Percentiles rank a stretch among this genome's conserved stretches.
phyloP scores from a whole-genome alignment of 2,113 vertebrate species.

The Larimichthys polyactis region DNA sequence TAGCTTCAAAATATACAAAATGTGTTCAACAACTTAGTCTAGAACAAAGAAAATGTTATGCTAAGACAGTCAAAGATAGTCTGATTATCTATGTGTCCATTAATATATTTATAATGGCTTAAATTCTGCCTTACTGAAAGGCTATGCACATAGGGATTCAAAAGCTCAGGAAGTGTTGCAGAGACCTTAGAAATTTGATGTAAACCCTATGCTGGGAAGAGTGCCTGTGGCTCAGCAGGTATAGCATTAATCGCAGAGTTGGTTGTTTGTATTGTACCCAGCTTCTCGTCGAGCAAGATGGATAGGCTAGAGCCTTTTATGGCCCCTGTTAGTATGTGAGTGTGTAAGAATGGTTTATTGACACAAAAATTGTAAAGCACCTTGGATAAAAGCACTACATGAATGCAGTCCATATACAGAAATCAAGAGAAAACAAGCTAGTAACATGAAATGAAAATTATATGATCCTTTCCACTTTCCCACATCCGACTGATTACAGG shows the following conservation, averaged over 20 bases:
- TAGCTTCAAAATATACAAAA: background rate
- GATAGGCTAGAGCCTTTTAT: background rate
- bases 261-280: background rate
- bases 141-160: background rate
- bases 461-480: constrained; percentile 4
- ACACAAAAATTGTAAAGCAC: constrained; percentile 2
- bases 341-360: background rate
- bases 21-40: background rate
- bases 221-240: background rate
- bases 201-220: background rate
- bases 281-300: too few species aligned
- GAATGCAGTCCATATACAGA: constrained; percentile 13
- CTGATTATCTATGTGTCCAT: background rate
- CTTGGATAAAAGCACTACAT: constrained; percentile 13
- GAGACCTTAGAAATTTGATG: background rate
- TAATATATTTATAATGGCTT: background rate
- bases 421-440: constrained; percentile 2
- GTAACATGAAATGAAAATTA: constrained; percentile 14
- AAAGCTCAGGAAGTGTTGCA: background rate
- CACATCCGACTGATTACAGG: background rate
- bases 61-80: background rate
- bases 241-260: background rate
- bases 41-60: background rate
- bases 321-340: background rate
- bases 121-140: background rate